Evolutionary conservation across 2,888 invertebrate genomes (phyloP), one percentile per base, ranked within the genome.

Genomic region (Ichneumoninae sp.): DNA sequence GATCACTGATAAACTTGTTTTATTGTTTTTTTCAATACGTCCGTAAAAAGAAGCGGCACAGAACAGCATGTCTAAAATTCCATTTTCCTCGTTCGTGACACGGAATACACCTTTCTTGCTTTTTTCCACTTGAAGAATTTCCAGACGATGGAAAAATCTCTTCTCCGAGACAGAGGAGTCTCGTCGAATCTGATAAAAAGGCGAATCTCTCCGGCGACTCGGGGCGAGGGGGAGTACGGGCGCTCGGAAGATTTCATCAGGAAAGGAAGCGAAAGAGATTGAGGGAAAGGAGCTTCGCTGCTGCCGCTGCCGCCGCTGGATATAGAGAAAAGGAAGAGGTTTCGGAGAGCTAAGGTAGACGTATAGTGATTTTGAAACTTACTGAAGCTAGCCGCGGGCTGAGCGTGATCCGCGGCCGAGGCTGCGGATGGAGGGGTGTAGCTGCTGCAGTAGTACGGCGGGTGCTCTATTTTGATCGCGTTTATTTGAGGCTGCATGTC

Each of bases 391-490:
- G 93, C 92, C 89, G 93, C 92, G 88, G 93, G 93, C 91, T 93
- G 93, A 91, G 93, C 90, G 88, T 93, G 93, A 90, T 93, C 93
- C 89, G 94, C 93, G 87, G 95, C 94, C 86, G 95, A 94, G 86
- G 95, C 95, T 87, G 95, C 95, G 88, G 95, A 95, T 89, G 96
- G 96, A 90, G 96, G 95, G 90, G 97, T 96, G 94, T 97, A 97
- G 94, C 96, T 97, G 94, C 96, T 96, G 94, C 97, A 97, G 94
- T 97, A 97, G 94, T 97, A 97, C 90, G 96, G 95, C 89, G 97
- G 96, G 94, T 96, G 97, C 95, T 98, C 97, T 94, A 97, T 95
- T 95, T 97, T 97, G 92, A 97, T 97, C 91, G 96, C 95, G 94
- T 96, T 96, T 93, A 96, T 95, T 95, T 96, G 89, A 95, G 96